Percentiles rank a stretch among this genome's conserved stretches.
These are phyloP conservation scores for Agriopis aurantiaria DNA, from an alignment of 2,888 invertebrate genomes.

Conservation along the genomic window DNA sequence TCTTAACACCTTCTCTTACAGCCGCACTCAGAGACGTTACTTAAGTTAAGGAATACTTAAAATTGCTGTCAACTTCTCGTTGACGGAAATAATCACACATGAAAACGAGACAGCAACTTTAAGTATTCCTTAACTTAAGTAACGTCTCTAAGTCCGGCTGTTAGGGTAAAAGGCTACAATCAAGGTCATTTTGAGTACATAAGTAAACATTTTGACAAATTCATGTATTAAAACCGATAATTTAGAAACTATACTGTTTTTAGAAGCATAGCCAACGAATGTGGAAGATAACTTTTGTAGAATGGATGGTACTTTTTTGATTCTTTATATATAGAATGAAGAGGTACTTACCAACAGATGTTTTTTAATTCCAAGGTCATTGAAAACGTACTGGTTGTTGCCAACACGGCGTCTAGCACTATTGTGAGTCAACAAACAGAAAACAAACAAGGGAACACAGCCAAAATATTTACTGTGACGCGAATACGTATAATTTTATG, in stretches of 20 bases:
- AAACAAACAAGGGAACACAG: slow-evolving; percentile 69
- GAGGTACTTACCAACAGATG: slow-evolving; percentile 76
- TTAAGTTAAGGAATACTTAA: too few species aligned
- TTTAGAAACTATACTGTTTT: background rate
- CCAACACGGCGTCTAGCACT: slow-evolving; percentile 61
- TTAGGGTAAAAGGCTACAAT: slow-evolving; percentile 18
- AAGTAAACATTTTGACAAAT: background rate
- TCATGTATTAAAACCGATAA: background rate
- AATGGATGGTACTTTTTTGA: background rate
- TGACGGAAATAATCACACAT: too few species aligned
- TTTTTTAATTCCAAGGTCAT: slow-evolving; percentile 73
- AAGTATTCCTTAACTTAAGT: too few species aligned
- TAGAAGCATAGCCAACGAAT: background rate
- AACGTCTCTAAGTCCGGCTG: too few species aligned
- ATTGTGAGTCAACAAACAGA: slow-evolving; percentile 73
- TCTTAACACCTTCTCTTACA: too few species aligned
- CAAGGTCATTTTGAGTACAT: slow-evolving; percentile 17
- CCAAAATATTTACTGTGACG: slow-evolving; percentile 80
- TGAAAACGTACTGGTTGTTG: slow-evolving; percentile 59
- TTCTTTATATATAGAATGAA: slow-evolving; percentile 23
- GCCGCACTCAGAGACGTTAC: too few species aligned
- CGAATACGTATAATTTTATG: slow-evolving; percentile 67
- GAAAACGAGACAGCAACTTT: too few species aligned
- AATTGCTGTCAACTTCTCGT: too few species aligned
- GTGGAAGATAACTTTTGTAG: background rate